phyloP scores from a whole-genome alignment of 2,113 vertebrate species.

The Chaetodon trifascialis region DNA sequence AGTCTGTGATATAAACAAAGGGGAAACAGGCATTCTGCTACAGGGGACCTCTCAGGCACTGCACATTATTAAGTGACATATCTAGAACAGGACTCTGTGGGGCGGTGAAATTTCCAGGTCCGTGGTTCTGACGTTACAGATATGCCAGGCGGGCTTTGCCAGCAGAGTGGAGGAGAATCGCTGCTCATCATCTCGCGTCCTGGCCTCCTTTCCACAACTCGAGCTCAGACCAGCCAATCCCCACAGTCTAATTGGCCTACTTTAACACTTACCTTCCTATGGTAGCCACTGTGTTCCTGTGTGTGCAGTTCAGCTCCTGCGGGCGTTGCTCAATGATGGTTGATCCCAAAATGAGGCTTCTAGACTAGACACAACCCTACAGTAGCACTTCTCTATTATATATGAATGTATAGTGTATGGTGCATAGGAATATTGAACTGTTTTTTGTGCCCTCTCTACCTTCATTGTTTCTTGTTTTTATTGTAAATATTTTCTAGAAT shows the following conservation, averaged over 20 bases:
- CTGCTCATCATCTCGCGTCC: conserved; percentile 69
- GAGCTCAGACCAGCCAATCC: conserved; percentile 71
- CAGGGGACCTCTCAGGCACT: conserved; percentile 36
- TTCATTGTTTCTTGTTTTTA: background rate
- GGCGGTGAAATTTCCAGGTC: conserved; percentile 56
- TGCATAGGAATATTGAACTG: background rate
- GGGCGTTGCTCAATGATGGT: background rate
- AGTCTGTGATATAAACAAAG: conserved; percentile 7
- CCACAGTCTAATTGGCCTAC: conserved; percentile 80
- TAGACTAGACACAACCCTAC: background rate
- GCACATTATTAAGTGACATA: conserved; percentile 71
- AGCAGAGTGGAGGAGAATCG: conserved; percentile 65
- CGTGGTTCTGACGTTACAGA: conserved; percentile 59
- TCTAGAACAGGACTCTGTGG: conserved; percentile 73
- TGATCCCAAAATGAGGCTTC: conserved; percentile 22
- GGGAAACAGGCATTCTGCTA: conserved; percentile 23
- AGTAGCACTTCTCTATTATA: background rate
- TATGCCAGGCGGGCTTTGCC: conserved; percentile 54
- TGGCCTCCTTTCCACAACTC: conserved; percentile 79
- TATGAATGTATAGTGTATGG: background rate
- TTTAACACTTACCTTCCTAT: conserved; percentile 75
- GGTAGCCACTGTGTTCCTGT: conserved; percentile 42
- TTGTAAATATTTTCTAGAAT: background rate
- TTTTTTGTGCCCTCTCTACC: background rate
- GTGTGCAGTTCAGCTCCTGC: conserved; percentile 29